These are phyloP conservation scores for Procambarus clarkii DNA, from an alignment of 1,140 invertebrate genomes.

Conservation along the genomic window DNA sequence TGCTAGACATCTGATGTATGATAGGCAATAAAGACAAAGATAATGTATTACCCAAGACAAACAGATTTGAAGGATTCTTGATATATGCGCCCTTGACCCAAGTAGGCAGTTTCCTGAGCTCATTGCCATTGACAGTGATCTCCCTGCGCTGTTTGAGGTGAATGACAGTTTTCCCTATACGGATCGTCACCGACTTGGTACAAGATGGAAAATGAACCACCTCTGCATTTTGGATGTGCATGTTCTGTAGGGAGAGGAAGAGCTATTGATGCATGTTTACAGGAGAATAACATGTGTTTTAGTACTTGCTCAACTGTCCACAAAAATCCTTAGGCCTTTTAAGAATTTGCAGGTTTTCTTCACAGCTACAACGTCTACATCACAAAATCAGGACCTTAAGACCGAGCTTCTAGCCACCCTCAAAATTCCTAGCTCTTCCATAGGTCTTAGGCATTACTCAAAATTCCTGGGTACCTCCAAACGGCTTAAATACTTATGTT, in stretches of 20 bases:
- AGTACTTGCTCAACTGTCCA: too few species aligned
- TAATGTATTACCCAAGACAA: conserved; percentile 79
- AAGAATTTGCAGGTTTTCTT: too few species aligned
- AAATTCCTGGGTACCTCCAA: too few species aligned
- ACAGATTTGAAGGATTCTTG: conserved; percentile 85
- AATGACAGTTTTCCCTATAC: conserved; percentile 78
- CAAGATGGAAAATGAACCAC: conserved; percentile 83
- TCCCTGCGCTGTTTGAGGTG: conserved; percentile 84
- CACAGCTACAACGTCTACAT: too few species aligned
- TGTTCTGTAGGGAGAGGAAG: conserved; percentile 76
- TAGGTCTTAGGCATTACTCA: too few species aligned
- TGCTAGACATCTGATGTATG: too few species aligned
- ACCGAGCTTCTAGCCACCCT: too few species aligned
- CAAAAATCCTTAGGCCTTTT: too few species aligned
- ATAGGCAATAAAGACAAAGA: too few species aligned
- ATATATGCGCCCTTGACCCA: conserved; percentile 80
- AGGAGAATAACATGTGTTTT: neutral
- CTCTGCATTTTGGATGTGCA: conserved; percentile 80
- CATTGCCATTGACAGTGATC: conserved; percentile 83
- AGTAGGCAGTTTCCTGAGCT: conserved; percentile 82
- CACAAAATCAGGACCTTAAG: too few species aligned
- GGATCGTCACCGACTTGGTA: conserved; percentile 86
- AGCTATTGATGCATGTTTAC: neutral
- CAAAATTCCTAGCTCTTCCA: too few species aligned
- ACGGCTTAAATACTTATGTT: too few species aligned